Percentiles rank a stretch among this genome's conserved stretches.
Conservation (phyloP, 1,140 invertebrate genomes). For the Antheraea pernyi region DNA sequence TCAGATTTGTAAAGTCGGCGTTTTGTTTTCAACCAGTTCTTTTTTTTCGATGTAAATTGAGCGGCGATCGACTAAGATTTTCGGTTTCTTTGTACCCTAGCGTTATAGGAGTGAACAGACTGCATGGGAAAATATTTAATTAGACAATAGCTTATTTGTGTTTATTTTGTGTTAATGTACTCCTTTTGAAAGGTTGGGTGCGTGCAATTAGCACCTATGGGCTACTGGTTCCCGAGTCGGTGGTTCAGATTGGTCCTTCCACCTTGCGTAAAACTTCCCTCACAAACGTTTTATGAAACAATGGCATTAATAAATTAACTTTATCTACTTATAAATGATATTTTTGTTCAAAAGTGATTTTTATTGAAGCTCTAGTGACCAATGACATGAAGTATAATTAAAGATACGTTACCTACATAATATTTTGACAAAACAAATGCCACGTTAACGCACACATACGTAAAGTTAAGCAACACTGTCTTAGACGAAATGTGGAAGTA, state of each 20-base stretch:
- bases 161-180: constrained; percentile 76
- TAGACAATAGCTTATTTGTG: constrained; percentile 76
- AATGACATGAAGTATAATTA: too few relatives aligned
- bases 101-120: constrained; percentile 37
- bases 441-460: too few relatives aligned
- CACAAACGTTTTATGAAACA: too few relatives aligned
- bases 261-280: not conserved
- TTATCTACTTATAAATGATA: too few relatives aligned
- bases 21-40: constrained; percentile 18
- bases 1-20: constrained; percentile 72
- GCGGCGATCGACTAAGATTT: constrained; percentile 37
- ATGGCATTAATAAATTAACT: too few relatives aligned
- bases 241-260: constrained; percentile 8
- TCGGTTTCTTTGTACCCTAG: constrained; percentile 59
- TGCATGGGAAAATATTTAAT: constrained; percentile 76
- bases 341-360: too few relatives aligned
- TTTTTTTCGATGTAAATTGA: constrained; percentile 43
- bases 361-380: too few relatives aligned
- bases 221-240: constrained; percentile 44
- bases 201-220: constrained; percentile 65
- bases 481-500: too few relatives aligned
- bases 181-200: constrained; percentile 62
- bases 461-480: too few relatives aligned
- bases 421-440: too few relatives aligned
- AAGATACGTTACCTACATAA: too few relatives aligned